phyloP scores from a whole-genome alignment of 2,113 vertebrate genomes.

The Holacanthus passer region DNA sequence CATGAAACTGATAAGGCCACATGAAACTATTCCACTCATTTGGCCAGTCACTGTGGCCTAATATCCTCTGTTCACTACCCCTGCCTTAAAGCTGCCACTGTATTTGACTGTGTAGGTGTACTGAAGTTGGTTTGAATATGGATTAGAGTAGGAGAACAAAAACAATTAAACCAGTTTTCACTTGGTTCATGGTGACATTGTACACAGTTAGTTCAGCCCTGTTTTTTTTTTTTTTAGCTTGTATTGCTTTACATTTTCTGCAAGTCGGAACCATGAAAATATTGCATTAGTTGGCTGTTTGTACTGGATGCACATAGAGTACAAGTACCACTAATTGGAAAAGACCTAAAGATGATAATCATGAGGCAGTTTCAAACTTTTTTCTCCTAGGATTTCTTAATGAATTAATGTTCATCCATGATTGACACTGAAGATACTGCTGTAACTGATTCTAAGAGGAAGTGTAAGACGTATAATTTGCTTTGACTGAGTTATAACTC shows the following conservation, averaged over 20 bases:
- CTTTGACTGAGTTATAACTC: not conserved
- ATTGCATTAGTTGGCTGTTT: not conserved
- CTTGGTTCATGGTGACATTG: not conserved
- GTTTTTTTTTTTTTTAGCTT: not conserved
- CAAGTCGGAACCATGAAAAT: not conserved
- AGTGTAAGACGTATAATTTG: not conserved
- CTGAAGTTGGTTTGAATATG: not conserved
- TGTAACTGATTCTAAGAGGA: not conserved
- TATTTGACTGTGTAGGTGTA: not conserved
- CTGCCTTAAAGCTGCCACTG: constrained; percentile 22
- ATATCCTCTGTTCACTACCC: constrained; percentile 11
- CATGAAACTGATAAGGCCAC: constrained; percentile 72
- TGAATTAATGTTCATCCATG: not conserved
- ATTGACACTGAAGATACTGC: not conserved
- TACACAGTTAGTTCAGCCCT: not conserved
- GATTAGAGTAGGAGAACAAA: not conserved
- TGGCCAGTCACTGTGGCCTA: constrained; percentile 20
- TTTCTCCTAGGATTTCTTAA: not conserved
- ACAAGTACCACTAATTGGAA: no score
- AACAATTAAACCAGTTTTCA: not conserved
- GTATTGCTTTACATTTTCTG: not conserved
- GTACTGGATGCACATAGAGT: not conserved
- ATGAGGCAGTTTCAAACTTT: no score
- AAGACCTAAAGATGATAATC: no score
- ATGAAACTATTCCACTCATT: constrained; percentile 74